phyloP scores from a whole-genome alignment of 2,888 invertebrate genomes.

The Xestoiulus laeticollis region DNA sequence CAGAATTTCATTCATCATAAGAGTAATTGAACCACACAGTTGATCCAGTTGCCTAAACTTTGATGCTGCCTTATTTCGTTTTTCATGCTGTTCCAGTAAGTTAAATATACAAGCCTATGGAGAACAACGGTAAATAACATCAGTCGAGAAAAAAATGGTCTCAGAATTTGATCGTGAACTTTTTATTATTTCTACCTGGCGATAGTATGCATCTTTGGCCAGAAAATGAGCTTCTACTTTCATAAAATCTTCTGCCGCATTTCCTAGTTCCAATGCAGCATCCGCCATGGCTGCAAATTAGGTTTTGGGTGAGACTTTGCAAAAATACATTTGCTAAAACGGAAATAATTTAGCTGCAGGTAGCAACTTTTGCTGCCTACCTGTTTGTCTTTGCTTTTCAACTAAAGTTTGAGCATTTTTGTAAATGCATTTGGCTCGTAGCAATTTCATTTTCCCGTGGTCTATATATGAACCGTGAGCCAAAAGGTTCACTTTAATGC shows the following conservation, averaged over 20 bases:
- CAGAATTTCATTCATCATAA: slow-evolving; percentile 41
- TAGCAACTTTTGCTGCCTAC: neutral
- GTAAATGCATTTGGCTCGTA: slow-evolving; percentile 81
- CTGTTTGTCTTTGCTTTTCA: neutral
- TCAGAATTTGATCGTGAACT: neutral
- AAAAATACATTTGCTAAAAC: too few species aligned
- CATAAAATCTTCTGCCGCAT: slow-evolving; percentile 75
- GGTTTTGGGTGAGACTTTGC: too few species aligned
- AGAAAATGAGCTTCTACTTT: slow-evolving; percentile 80
- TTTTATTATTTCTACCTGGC: slow-evolving; percentile 64
- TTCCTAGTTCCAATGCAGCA: slow-evolving; percentile 58
- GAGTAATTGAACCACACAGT: slow-evolving; percentile 65
- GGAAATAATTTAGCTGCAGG: neutral
- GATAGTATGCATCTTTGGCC: slow-evolving; percentile 77
- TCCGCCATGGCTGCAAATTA: neutral
- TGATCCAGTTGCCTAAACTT: slow-evolving; percentile 81
- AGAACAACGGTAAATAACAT: neutral
- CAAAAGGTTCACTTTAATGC: slow-evolving; percentile 76
- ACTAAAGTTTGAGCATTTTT: slow-evolving; percentile 13
- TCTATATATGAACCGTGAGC: slow-evolving; percentile 85
- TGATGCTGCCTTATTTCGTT: slow-evolving; percentile 83
- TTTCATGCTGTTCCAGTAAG: slow-evolving; percentile 74
- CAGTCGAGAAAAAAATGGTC: neutral
- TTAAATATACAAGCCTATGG: slow-evolving; percentile 77
- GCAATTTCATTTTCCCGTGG: slow-evolving; percentile 77